These are phyloP conservation scores for Conomelus anceps DNA, from an alignment of 2,888 invertebrate species.

Conservation along the genomic window DNA sequence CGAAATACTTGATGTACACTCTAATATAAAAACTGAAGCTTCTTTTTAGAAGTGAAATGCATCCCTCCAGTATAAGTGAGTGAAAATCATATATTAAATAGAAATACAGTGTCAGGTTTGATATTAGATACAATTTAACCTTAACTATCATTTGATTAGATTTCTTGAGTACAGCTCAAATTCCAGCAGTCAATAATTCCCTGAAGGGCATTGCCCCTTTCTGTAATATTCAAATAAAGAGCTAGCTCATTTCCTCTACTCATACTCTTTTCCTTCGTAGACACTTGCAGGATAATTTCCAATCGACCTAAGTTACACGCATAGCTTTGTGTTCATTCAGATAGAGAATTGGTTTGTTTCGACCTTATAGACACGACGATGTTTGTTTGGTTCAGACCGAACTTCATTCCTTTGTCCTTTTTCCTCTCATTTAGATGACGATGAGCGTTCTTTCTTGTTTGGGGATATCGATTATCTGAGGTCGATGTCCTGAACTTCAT, in stretches of 20 bases:
- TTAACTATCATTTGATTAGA: too few species aligned
- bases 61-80: too few species aligned
- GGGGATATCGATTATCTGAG: not conserved
- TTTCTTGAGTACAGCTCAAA: too few species aligned
- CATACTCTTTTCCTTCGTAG: not conserved
- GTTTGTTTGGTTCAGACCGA: not conserved
- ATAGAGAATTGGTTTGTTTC: not conserved
- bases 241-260: not conserved
- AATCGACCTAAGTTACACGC: not conserved
- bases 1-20: too few species aligned
- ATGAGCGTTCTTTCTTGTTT: not conserved
- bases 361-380: not conserved
- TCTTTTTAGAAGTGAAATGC: too few species aligned
- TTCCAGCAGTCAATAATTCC: not conserved
- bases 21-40: too few species aligned
- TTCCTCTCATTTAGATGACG: not conserved
- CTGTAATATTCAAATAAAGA: not conserved
- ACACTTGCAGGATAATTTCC: not conserved
- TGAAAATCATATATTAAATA: too few species aligned
- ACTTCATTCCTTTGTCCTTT: not conserved
- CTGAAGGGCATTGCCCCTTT: not conserved
- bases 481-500: not conserved
- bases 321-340: not conserved
- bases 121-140: too few species aligned
- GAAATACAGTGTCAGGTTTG: too few species aligned